phyloP scores from a whole-genome alignment of 1,140 invertebrate species.

The Anastatus disparis region DNA sequence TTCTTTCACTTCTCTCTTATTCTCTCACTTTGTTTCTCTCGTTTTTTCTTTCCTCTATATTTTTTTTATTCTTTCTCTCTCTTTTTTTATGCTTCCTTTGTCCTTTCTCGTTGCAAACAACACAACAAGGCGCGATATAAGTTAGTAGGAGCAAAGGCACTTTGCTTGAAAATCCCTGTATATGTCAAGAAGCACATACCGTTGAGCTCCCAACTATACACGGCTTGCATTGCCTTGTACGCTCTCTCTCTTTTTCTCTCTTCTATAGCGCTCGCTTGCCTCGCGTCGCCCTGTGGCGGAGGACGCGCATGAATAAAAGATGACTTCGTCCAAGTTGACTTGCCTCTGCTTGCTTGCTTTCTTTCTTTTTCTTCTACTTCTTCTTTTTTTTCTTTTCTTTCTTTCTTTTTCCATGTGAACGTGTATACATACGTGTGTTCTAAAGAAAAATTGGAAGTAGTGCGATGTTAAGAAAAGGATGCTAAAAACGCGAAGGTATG shows the following conservation, averaged over 20 bases:
- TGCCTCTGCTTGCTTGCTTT: not conserved
- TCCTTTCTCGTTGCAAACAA: not conserved
- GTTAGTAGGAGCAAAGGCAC: conserved; percentile 37
- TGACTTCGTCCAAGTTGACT: conserved; percentile 54
- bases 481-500: not conserved
- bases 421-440: not conserved
- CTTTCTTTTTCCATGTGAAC: not conserved
- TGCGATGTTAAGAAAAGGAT: not conserved
- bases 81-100: not conserved
- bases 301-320: conserved; percentile 57
- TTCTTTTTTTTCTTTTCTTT: not conserved
- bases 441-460: not conserved
- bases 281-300: too few relatives aligned
- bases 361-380: not conserved
- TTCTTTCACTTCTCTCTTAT: not conserved
- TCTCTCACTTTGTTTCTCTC: too few relatives aligned
- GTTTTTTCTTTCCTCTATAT: not conserved
- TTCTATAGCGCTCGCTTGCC: too few relatives aligned
- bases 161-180: conserved; percentile 48
- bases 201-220: too few relatives aligned
- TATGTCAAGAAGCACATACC: conserved; percentile 39
- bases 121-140: conserved; percentile 38
- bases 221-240: too few relatives aligned
- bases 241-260: too few relatives aligned
- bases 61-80: not conserved